Percentiles rank a stretch among this genome's conserved stretches.
phyloP scores from a whole-genome alignment of 92 coral and sea anemone genomes.

The Virgularia gustaviana region DNA sequence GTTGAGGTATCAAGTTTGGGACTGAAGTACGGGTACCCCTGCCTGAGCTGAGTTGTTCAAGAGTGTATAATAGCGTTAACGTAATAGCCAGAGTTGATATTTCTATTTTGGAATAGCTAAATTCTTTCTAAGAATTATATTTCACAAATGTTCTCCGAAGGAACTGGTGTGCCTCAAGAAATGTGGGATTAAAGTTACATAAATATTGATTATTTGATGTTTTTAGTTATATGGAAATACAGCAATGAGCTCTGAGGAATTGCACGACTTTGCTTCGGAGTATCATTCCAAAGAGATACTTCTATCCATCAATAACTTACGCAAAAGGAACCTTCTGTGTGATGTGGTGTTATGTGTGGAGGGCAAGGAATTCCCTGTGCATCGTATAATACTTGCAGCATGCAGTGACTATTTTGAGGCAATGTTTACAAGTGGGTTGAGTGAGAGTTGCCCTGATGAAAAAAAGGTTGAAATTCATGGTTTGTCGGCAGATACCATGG shows the following conservation, averaged over 20 bases:
- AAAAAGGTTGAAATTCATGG: slow-evolving; percentile 70
- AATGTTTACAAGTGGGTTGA: slow-evolving; percentile 92
- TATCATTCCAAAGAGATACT: slow-evolving; percentile 86
- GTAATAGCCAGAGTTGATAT: no score
- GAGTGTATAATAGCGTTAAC: no score
- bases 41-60: no score
- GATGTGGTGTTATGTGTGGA: slow-evolving; percentile 76
- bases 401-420: slow-evolving; percentile 96
- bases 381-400: slow-evolving; percentile 83
- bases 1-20: no score
- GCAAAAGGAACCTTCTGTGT: slow-evolving; percentile 72
- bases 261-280: slow-evolving; percentile 57
- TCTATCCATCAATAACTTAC: slow-evolving; percentile 67
- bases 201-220: no score
- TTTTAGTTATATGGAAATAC: background rate
- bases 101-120: no score
- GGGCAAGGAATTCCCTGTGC: slow-evolving; percentile 75
- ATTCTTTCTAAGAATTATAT: no score
- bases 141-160: no score
- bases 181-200: no score
- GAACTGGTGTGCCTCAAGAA: no score
- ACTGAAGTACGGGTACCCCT: no score
- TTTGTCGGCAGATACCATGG: slow-evolving; percentile 85
- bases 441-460: slow-evolving; percentile 69
- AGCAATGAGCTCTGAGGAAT: slow-evolving; percentile 23